phyloP scores from a whole-genome alignment of 2,797 vertebrate species.

The Melopsittacus undulatus region DNA sequence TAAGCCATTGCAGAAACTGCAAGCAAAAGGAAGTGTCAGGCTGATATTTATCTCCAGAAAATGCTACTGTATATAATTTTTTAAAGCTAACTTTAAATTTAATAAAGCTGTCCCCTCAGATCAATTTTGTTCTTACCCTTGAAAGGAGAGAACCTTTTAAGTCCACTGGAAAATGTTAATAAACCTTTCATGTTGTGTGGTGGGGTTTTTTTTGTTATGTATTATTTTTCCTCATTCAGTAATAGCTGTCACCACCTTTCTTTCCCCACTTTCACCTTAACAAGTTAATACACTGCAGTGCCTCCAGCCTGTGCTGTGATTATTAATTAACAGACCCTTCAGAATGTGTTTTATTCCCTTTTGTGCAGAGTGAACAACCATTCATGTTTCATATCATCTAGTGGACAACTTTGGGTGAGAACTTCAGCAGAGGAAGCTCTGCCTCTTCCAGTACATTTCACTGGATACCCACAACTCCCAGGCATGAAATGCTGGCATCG shows the following conservation, averaged over 20 bases:
- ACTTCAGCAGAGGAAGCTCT: neutral
- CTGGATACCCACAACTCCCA: rapidly evolving
- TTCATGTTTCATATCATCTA: rapidly evolving
- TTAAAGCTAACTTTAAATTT: neutral
- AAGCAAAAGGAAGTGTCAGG: neutral
- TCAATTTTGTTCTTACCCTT: neutral
- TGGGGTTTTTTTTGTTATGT: neutral
- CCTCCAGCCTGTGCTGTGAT: slow-evolving; percentile 14
- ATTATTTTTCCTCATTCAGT: slow-evolving; percentile 27
- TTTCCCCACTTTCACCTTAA: slow-evolving; percentile 15
- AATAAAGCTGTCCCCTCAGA: slow-evolving; percentile 24
- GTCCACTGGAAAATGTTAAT: slow-evolving; percentile 17
- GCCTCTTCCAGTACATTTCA: neutral
- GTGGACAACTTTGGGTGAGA: no score
- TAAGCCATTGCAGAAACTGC: neutral
- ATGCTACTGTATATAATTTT: neutral
- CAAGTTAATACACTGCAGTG: neutral
- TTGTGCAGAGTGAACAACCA: neutral
- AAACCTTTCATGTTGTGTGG: neutral
- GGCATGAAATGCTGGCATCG: neutral
- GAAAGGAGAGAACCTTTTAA: slow-evolving; percentile 29
- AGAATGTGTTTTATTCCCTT: neutral
- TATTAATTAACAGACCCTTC: neutral
- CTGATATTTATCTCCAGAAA: neutral
- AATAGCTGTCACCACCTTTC: slow-evolving; percentile 46